A percentile compares a stretch with the other conserved stretches of the same genome.
These are phyloP conservation scores for Melanargia galathea DNA, from an alignment of 2,888 invertebrate genomes.

Conservation along the genomic window DNA sequence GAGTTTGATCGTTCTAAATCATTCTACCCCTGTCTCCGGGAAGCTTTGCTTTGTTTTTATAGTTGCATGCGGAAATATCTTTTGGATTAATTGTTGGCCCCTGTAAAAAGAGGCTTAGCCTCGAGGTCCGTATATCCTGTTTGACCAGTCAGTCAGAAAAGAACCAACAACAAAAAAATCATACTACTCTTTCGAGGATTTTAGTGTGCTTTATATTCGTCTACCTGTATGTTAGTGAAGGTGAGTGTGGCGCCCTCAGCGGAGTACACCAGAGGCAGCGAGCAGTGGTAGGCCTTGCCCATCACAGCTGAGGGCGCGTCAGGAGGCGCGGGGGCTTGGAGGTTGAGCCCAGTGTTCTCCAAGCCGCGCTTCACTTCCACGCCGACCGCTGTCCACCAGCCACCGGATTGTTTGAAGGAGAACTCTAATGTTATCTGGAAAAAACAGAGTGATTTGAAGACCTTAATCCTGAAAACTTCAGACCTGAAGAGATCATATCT, in stretches of 20 bases:
- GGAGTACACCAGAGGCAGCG: conserved; percentile 73
- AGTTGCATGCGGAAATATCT: no score
- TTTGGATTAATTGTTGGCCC: no score
- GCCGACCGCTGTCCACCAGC: conserved; percentile 81
- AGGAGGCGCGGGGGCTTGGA: conserved; percentile 67
- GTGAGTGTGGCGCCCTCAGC: conserved; percentile 73
- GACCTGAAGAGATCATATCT: no score
- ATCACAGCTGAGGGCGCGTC: conserved; percentile 76
- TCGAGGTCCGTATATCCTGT: no score
- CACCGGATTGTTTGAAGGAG: conserved; percentile 76
- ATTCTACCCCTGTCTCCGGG: no score
- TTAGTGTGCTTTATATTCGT: conserved; percentile 16
- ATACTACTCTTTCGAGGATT: no score
- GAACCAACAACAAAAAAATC: no score
- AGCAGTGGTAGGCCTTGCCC: conserved; percentile 81
- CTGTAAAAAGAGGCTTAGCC: no score
- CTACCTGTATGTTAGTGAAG: conserved; percentile 80
- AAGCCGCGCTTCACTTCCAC: conserved; percentile 79
- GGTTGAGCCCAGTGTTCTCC: conserved; percentile 64
- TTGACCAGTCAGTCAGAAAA: no score
- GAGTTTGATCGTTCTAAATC: no score
- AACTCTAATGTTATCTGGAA: conserved; percentile 79
- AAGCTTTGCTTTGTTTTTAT: no score
- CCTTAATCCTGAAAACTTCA: no score
- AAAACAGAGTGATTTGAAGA: conserved; percentile 2